phyloP scores from a whole-genome alignment of 2,113 vertebrate species.

The Centrocercus urophasianus region DNA sequence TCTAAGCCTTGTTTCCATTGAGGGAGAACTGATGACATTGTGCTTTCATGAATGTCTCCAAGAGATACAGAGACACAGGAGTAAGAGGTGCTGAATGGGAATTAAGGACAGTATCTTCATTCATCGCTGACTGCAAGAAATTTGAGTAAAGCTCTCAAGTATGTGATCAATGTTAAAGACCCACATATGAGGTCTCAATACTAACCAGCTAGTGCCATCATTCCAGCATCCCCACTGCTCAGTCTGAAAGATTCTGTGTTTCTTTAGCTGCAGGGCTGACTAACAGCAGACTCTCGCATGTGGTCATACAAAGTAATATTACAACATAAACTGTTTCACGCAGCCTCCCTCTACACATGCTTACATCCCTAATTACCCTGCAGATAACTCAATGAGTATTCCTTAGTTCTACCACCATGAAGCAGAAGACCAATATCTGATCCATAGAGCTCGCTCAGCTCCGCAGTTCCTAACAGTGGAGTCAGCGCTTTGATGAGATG shows the following conservation, averaged over 20 bases:
- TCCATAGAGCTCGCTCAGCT: neutral
- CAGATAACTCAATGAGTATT: neutral
- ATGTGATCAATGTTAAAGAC: neutral
- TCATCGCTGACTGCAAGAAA: neutral
- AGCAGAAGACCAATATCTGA: neutral
- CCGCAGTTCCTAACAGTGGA: neutral
- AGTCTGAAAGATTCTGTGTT: neutral
- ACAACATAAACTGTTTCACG: neutral
- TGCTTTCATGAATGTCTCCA: neutral
- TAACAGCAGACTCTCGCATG: neutral
- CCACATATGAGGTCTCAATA: fast-evolving
- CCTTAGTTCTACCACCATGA: neutral
- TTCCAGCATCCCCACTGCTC: neutral
- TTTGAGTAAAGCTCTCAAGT: neutral
- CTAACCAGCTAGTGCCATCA: neutral
- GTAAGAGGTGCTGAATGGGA: neutral
- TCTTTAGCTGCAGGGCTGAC: neutral
- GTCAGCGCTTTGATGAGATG: neutral
- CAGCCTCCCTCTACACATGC: neutral
- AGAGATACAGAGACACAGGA: neutral
- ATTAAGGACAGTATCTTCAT: neutral
- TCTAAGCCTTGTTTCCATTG: neutral
- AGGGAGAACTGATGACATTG: neutral
- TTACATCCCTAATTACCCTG: neutral
- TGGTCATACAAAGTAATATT: neutral